phyloP scores from a whole-genome alignment of 1,140 invertebrate genomes.

The Euura lappo region DNA sequence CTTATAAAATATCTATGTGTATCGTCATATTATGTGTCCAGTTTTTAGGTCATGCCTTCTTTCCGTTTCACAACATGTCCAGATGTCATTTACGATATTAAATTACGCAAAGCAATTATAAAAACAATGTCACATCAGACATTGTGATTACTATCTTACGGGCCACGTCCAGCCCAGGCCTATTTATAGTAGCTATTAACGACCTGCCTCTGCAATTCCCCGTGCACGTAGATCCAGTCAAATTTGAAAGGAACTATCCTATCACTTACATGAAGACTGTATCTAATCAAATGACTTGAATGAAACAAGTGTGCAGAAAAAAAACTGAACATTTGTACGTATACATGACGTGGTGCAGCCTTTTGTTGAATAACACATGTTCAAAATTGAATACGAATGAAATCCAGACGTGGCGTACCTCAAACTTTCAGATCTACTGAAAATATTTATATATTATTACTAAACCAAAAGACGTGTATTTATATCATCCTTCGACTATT shows the following conservation, averaged over 20 bases:
- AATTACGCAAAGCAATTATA: background rate
- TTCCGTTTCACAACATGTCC: constrained; percentile 29
- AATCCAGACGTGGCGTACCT: too few relatives aligned
- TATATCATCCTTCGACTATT: too few relatives aligned
- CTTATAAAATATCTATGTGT: constrained; percentile 54
- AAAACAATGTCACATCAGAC: background rate
- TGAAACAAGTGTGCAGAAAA: background rate
- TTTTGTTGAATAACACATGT: too few relatives aligned
- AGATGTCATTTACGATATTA: constrained; percentile 12
- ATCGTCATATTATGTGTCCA: constrained; percentile 27
- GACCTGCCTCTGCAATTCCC: background rate
- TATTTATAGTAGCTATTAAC: background rate
- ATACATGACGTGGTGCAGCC: too few relatives aligned
- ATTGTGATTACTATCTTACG: background rate
- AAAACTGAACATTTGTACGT: background rate
- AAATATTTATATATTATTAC: too few relatives aligned
- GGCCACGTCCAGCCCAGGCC: background rate
- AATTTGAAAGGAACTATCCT: background rate
- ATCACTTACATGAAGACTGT: background rate
- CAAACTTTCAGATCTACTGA: too few relatives aligned
- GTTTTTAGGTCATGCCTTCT: constrained; percentile 29
- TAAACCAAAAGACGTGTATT: too few relatives aligned
- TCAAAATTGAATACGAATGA: too few relatives aligned
- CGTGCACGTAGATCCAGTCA: background rate
- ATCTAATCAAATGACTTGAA: too few relatives aligned